Percentiles rank a stretch among this genome's conserved stretches.
phyloP scores from a whole-genome alignment of 2,888 invertebrate genomes.

The Danaus chrysippus region DNA sequence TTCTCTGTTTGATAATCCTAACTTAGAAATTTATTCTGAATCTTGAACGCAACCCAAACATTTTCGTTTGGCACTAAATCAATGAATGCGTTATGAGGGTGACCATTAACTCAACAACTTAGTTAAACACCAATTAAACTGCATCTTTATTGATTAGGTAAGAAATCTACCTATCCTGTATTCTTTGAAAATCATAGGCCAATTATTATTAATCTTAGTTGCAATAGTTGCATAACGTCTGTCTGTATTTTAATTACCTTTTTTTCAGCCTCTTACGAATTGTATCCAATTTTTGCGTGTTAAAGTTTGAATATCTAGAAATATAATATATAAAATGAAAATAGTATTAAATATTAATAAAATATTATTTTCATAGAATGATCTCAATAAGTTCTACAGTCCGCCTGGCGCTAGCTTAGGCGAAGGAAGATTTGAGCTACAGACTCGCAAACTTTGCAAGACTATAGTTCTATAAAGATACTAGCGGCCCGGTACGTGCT shows the following conservation, averaged over 20 bases:
- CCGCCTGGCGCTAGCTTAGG: conserved; percentile 49
- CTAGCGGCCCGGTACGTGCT: no score
- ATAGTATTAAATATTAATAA: conserved; percentile 60
- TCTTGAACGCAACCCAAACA: conserved; percentile 48
- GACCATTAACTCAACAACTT: conserved; percentile 62
- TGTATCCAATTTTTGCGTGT: no score
- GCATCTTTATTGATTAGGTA: conserved; percentile 66
- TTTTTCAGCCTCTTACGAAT: no score
- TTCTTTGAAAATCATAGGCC: no score
- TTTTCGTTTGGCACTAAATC: conserved; percentile 65
- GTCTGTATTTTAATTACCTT: no score
- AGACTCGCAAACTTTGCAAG: conserved; percentile 45
- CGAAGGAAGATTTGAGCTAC: conserved; percentile 63
- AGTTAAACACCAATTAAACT: conserved; percentile 71
- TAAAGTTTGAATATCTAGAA: no score
- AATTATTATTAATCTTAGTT: no score
- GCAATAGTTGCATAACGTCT: no score
- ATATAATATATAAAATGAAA: no score
- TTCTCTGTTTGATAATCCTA: conserved; percentile 6
- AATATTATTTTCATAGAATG: conserved; percentile 71
- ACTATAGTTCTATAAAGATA: conserved; percentile 21
- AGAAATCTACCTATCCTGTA: no score
- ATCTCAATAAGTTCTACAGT: conserved; percentile 59
- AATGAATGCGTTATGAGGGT: conserved; percentile 71
- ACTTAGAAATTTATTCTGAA: conserved; percentile 15